Evolutionary conservation across 1,140 invertebrate species (phyloP), one percentile per base, ranked within the genome.

Genomic region (Nebria ingens): DNA sequence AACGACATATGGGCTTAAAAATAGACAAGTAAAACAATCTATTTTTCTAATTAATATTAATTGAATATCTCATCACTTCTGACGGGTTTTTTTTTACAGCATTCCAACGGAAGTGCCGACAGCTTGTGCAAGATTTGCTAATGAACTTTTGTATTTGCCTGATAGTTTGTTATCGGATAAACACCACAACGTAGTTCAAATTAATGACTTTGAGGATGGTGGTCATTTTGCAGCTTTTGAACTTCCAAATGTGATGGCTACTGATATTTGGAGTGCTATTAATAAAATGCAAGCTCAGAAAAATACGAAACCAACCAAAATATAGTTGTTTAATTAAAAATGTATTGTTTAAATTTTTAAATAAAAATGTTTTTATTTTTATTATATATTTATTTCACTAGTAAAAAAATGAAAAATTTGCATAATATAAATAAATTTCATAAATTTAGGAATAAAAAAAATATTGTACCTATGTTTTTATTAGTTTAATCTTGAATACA

Each of bases 141-240:
- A 86, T 45, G 86, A 87, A 66, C 53, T 87, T 0, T 0, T 68
- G 0, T 81, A 81, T 55, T 55, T 66, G 11, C 74, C 84, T 0
- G 76, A 84, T 42, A 76, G 71, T 51, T 62, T 83, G 19, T 59
- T 87, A 1, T 67, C 72, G 45, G 71, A 77, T 1, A 83, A 77
- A 61, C 87, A 74, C 63, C 62, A 60, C 0, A 85, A 87, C 64
- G 57, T 88, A 9, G 69, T 87, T 4, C 79, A 82, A 50, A 76
- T 76, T 2, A 83, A 75, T 1, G 74, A 84, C 52, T 60, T 78
- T 17, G 62, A 74, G 1, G 73, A 79, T 3, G 90, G 89, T 4
- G 92, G 92, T 2, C 91, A 95, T 71, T 95, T 93, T 66, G 84
- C 85, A 1, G 89, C 87, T 0, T 78, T 93, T 56, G 87, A 95